Base-by-base conservation (phyloP, 2,113 vertebrate genomes). In the Sander vitreus region DNA sequence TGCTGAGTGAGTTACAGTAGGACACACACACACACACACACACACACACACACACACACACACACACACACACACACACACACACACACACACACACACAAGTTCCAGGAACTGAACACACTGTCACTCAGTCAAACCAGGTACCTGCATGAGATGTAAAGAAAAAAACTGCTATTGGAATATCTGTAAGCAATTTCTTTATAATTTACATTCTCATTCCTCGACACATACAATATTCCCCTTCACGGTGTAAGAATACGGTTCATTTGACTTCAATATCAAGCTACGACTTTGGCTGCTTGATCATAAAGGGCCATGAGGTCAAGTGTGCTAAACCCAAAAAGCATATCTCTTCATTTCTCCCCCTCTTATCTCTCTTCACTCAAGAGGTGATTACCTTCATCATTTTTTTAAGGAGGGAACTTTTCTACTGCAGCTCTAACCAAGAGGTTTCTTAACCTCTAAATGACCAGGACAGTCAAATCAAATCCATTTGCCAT, bases 331-430 rank as follows among this genome's bases (percentile, higher is more conserved):
- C 51, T 82, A 50, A 83, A 83, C 84, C 50, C 19, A 67, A 58
- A 60, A 54, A 75, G 72, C 53, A 71, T 1, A 62, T 68, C 68
- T 71, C 75, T 74, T 85, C 43, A 15, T 30, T 79, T 85, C 71
- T 78, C 51, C 51, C 15, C 76, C 50, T 71, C 77, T 90, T 89
- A 89, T 88, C 85, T 81, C 53, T 84, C 84, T 62, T 89, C 77
- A 59, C 66, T 78, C 68, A 84, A 67, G 73, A 77, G 39, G 66
- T 88, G 88, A 90, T 92, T 90, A 71, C 75, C 65, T 76, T 85
- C 80, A 58, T 75, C 73, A 10, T 83, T 89, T 15, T 88, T 82
- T 67, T 45, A 43, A 16, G 18, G 11, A 59, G 60, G 23, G 68
- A 75, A 30, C 12, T 19, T 73, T 81, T 77, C 27, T 39, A 55